Percentiles rank a stretch among this genome's conserved stretches.
phyloP scores from a whole-genome alignment of 2,113 vertebrate genomes.

The Furnarius figulus region DNA sequence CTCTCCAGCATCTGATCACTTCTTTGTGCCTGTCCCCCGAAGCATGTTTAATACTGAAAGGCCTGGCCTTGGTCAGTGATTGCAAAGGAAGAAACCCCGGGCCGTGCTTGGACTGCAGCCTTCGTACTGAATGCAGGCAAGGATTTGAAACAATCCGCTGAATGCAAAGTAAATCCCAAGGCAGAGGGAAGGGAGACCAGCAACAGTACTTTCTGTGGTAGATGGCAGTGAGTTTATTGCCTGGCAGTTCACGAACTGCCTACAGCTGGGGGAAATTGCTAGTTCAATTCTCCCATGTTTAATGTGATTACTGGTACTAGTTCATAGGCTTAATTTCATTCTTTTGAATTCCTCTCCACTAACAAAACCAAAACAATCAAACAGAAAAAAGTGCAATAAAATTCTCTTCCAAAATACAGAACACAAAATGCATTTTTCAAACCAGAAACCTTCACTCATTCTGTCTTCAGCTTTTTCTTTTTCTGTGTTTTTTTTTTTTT shows the following conservation, averaged over 20 bases:
- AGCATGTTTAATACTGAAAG: conserved; percentile 19
- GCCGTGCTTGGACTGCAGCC: not conserved
- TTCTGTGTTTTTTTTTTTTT: not conserved
- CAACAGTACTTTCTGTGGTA: conserved; percentile 11
- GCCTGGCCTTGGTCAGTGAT: not conserved
- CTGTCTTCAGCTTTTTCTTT: not conserved
- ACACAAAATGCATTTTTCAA: not conserved
- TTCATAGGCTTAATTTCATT: conserved; percentile 20
- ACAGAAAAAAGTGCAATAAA: not conserved
- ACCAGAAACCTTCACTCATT: not conserved
- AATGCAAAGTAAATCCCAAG: conserved; percentile 15
- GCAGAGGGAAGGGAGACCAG: not conserved
- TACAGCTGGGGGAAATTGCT: conserved; percentile 42
- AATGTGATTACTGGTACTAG: conserved; percentile 32
- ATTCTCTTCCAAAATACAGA: not conserved
- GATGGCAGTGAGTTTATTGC: conserved; percentile 13
- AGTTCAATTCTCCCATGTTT: conserved; percentile 17
- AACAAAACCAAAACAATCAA: not conserved
- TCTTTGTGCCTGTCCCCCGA: conserved; percentile 36
- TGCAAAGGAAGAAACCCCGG: not conserved
- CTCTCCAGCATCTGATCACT: conserved; percentile 20
- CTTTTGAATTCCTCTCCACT: conserved; percentile 17
- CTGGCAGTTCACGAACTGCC: conserved; percentile 31
- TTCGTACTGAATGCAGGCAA: not conserved
- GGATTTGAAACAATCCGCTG: not conserved